Evolutionary conservation across 2,113 vertebrate species (phyloP).

Genomic region (Ceyx margarethae): DNA sequence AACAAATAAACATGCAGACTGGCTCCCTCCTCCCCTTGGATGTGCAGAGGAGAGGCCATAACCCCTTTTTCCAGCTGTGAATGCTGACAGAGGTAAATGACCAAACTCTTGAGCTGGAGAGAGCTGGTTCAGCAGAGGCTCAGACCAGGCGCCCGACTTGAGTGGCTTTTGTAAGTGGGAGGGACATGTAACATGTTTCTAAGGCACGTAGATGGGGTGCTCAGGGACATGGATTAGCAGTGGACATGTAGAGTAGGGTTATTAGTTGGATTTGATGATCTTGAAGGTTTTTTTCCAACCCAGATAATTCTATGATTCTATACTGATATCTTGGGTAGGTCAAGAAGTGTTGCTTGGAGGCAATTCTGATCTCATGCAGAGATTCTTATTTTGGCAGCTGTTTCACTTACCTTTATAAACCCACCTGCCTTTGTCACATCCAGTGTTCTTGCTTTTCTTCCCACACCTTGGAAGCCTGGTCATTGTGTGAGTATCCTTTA

Average conservation of each 20-base stretch:
- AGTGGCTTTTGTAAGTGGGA: not conserved
- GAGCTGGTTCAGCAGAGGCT: not conserved
- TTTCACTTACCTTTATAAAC: not conserved
- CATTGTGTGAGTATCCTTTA: rapidly evolving
- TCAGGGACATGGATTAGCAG: too few species aligned
- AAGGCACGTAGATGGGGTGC: too few species aligned
- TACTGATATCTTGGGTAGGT: not conserved
- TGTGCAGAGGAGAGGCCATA: not conserved
- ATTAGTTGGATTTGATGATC: too few species aligned
- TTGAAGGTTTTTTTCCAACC: too few species aligned
- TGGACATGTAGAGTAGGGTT: too few species aligned
- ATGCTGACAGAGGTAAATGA: not conserved
- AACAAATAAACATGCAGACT: not conserved
- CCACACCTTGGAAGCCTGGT: not conserved
- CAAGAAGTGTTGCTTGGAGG: too few species aligned
- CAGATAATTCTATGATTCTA: too few species aligned
- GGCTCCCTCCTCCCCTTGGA: not conserved
- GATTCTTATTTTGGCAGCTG: not conserved
- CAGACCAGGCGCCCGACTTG: not conserved
- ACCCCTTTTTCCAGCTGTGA: constrained; percentile 24
- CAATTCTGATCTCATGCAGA: not conserved
- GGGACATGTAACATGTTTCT: too few species aligned
- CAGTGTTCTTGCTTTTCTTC: not conserved
- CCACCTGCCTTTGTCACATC: not conserved
- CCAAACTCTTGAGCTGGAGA: not conserved